Evolutionary conservation across 2,888 invertebrate species (phyloP), one percentile per base, ranked within the genome.

Genomic region (Temnothorax ravouxi): DNA sequence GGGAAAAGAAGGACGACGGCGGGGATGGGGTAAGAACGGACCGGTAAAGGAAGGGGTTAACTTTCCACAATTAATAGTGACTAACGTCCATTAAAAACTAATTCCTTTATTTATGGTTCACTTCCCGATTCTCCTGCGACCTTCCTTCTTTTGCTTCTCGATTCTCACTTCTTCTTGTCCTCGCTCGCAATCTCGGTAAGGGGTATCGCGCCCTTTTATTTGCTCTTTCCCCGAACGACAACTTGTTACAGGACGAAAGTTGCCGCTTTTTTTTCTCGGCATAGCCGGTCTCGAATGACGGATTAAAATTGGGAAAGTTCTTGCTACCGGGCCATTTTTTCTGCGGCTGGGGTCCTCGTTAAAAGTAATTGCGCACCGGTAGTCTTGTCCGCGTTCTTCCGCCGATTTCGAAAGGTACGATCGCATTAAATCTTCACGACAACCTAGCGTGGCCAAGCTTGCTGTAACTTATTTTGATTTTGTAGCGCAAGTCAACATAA

Each of bases 301-400:
- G 89, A 92, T 92, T 92, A 90, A 92, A 92, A 92, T 92, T 92
- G 90, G 92, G 91, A 92, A 92, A 92, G 90, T 92, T 92, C 89
- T 90, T 91, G 88, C 87, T 88, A 88, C 88, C 91, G 85, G 87
- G 87, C 89, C 89, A 90, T 90, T 90, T 90, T 90, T 90, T 90
- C 87, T 86, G 88, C 85, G 89, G 87, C 84, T 54, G 62, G 81
- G 85, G 86, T 85, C 88, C 88, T 89, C 90, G 89, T 90, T 90
- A 90, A 89, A 90, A 88, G 88, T 88, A 90, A 90, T 90, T 90
- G 89, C 90, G 76, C 64, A 56, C 75, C 59, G 80, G 84, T 86
- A 89, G 87, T 83, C 83, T 88, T 87, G 85, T 80, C 82, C 80
- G 80, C 64, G 75, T 64, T 62, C 83, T 81, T 72, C 61, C 82